phyloP scores from a whole-genome alignment of 2,888 invertebrate species.

The Flexamia atlantica region DNA sequence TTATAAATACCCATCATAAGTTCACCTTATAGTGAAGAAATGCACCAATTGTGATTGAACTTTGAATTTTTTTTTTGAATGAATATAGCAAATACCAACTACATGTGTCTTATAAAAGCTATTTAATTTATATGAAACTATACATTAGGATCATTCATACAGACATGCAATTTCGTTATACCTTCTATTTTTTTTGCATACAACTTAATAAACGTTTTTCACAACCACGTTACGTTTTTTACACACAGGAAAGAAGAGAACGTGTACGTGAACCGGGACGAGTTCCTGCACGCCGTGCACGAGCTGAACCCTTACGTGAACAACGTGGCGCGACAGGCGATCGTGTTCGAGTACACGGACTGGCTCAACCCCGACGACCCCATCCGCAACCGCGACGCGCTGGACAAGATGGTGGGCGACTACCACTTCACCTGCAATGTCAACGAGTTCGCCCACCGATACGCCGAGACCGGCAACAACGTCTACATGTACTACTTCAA shows the following conservation, averaged over 20 bases:
- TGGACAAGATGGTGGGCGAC: slow-evolving; percentile 96
- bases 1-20: too few relatives aligned
- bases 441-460: slow-evolving; percentile 92
- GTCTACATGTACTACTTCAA: slow-evolving; percentile 96
- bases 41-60: too few relatives aligned
- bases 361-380: slow-evolving; percentile 94
- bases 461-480: slow-evolving; percentile 92
- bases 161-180: too few relatives aligned
- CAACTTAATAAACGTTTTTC: too few relatives aligned
- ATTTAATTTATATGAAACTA: too few relatives aligned
- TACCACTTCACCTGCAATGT: slow-evolving; percentile 97
- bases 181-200: too few relatives aligned
- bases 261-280: slow-evolving; percentile 87
- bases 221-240: too few relatives aligned
- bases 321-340: slow-evolving; percentile 89
- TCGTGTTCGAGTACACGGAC: slow-evolving; percentile 95
- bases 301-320: slow-evolving; percentile 92
- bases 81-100: too few relatives aligned
- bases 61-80: too few relatives aligned
- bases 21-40: too few relatives aligned
- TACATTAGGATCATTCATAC: too few relatives aligned
- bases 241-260: slow-evolving; percentile 88
- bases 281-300: slow-evolving; percentile 87
- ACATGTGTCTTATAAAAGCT: too few relatives aligned
- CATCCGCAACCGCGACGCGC: slow-evolving; percentile 87